phyloP scores from a whole-genome alignment of 2,888 invertebrate genomes.

The Hecatera dysodea region DNA sequence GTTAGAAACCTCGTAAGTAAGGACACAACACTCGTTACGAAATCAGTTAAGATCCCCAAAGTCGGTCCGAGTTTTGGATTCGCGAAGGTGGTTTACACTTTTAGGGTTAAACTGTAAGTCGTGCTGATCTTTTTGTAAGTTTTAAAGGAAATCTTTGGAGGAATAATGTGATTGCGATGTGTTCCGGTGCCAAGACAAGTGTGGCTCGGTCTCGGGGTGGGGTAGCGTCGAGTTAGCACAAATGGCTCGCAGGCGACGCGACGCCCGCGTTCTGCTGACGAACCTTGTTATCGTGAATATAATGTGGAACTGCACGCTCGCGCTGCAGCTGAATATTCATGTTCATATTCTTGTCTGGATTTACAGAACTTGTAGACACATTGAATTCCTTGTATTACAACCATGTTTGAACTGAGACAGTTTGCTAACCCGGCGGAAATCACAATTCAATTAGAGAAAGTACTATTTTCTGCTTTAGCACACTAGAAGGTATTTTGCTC shows the following conservation, averaged over 20 bases:
- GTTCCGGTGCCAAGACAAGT: constrained; percentile 78
- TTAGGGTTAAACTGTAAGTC: constrained; percentile 57
- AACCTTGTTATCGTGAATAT: constrained; percentile 88
- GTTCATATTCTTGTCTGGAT: constrained; percentile 78
- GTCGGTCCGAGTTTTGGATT: constrained; percentile 48
- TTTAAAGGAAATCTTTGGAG: constrained; percentile 52
- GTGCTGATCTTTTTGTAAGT: constrained; percentile 52
- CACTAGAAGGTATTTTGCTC: constrained; percentile 17
- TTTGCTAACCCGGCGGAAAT: constrained; percentile 44
- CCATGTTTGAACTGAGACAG: constrained; percentile 50
- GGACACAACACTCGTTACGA: constrained; percentile 69
- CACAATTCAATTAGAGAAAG: constrained; percentile 39
- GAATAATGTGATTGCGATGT: constrained; percentile 66
- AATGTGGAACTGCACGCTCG: constrained; percentile 81
- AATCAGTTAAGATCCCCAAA: constrained; percentile 72
- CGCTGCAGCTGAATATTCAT: constrained; percentile 86
- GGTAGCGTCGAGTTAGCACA: constrained; percentile 77
- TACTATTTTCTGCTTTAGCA: constrained; percentile 26
- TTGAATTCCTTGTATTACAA: constrained; percentile 49
- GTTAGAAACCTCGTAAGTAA: constrained; percentile 78
- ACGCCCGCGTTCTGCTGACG: constrained; percentile 84
- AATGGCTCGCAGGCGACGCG: constrained; percentile 73
- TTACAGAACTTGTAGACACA: constrained; percentile 59
- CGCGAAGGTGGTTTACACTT: constrained; percentile 55
- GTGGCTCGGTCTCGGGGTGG: constrained; percentile 61